Base-by-base conservation (phyloP, 2,888 invertebrate species). In the Scaptomyza tumidula region DNA sequence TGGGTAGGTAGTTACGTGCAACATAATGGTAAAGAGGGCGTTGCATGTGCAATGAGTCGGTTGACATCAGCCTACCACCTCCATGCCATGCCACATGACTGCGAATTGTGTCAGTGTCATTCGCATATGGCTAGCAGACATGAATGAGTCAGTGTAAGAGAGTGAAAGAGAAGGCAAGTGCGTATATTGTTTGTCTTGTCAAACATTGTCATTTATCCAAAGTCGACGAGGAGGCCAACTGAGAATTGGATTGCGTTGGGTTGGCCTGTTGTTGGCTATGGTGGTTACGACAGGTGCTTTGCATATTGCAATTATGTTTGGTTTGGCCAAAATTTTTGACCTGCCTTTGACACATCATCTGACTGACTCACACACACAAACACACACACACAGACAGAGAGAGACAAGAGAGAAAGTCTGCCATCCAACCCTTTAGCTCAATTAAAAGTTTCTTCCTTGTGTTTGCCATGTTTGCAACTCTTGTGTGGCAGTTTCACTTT, bases 181-280 rank as follows among this genome's bases (percentile, higher is more conserved):
- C 59, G 56, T 60, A 69, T 60, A 67, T 73, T 82, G 82, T 82
- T 84, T 86, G 86, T 68, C 75, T 68, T 84, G 83, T 84, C 87
- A 83, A 83, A 86, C 87, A 86, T 81, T 86, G 78, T 78, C 81
- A 84, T 83, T 78, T 81, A 75, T 75, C 78, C 81, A 75, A 84
- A 71, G 84, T 70, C 57, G 77, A 62, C 52, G 45, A 59, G 52
- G 49, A 43, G 45, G 31, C 24, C 33, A 14, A 35, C 49, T 14
- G 27, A 44, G 24, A 41, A 31, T 27, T 44, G 60, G 41, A 41
- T 16, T 41, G 16, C 9, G 41, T 10, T 5, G 33, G 33, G 6
- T 33, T 7, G 24, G 24, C 11, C 10, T 33, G 27, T 13, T 27
- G n/a, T 11, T 24, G 24, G 50, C 11, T 43, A 19, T 11, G 19